Percentiles rank a stretch among this genome's conserved stretches.
phyloP scores from a whole-genome alignment of 2,797 vertebrate genomes.

The Sparidentex hasta region DNA sequence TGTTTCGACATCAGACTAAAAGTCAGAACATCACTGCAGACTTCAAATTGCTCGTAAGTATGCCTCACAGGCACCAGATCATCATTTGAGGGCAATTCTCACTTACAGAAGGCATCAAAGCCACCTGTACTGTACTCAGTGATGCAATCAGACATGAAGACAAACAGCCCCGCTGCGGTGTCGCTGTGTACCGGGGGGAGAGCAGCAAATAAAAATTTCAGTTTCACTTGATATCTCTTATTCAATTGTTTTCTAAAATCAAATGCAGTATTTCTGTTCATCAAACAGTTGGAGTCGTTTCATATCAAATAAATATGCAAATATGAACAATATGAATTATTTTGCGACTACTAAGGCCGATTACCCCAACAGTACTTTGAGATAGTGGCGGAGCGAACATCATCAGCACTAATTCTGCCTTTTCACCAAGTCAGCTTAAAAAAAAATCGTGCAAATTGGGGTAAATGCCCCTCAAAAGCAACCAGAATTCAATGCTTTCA shows the following conservation, averaged over 20 bases:
- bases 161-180: neutral
- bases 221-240: neutral
- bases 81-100: slow-evolving; percentile 48
- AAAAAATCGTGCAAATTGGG: neutral
- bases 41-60: slow-evolving; percentile 8
- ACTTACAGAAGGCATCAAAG: slow-evolving; percentile 34
- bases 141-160: slow-evolving; percentile 32
- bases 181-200: neutral
- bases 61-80: slow-evolving; percentile 24
- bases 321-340: neutral
- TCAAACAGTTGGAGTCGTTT: neutral
- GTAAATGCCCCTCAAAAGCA: no score
- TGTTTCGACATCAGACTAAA: slow-evolving; percentile 33
- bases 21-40: slow-evolving; percentile 26
- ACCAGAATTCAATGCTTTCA: neutral
- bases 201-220: neutral
- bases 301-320: neutral
- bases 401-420: neutral
- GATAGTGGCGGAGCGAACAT: neutral
- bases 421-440: neutral
- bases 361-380: neutral
- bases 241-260: neutral
- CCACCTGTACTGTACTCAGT: slow-evolving; percentile 2
- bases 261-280: neutral
- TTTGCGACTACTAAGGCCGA: neutral